Conservation (phyloP, 2,888 invertebrate genomes). For the Hetaerina titia region DNA sequence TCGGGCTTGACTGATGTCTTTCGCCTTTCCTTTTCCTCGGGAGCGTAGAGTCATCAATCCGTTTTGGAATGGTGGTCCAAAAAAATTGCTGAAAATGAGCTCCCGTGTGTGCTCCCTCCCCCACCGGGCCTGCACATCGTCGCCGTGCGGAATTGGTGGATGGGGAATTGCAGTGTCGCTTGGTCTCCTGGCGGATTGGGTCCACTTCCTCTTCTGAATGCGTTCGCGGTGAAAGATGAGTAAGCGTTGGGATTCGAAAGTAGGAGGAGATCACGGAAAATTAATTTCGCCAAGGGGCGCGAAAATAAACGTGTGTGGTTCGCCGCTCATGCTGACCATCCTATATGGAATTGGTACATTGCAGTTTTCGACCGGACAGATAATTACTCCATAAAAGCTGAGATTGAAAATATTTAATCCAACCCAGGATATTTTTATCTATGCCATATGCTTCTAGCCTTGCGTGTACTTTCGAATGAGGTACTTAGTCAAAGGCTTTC, state of each 20-base stretch:
- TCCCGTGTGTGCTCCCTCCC: neutral
- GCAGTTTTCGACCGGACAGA: too few relatives aligned
- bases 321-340: too few relatives aligned
- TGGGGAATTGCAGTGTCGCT: neutral
- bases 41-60: neutral
- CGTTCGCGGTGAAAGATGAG: neutral
- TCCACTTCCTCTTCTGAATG: neutral
- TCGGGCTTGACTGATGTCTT: slow-evolving; percentile 25
- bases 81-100: neutral
- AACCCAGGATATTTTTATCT: too few relatives aligned
- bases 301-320: too few relatives aligned
- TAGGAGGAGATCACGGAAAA: neutral
- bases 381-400: too few relatives aligned
- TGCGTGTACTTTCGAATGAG: too few relatives aligned
- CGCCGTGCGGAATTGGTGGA: neutral
- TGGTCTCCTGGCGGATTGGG: too few relatives aligned
- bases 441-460: too few relatives aligned
- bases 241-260: neutral
- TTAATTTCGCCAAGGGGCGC: neutral
- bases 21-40: neutral
- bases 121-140: neutral
- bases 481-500: too few relatives aligned
- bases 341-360: too few relatives aligned
- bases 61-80: neutral
- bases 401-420: too few relatives aligned